Evolutionary conservation across 2,113 vertebrate genomes (phyloP).

Genomic region (Ageneiosus marmoratus): DNA sequence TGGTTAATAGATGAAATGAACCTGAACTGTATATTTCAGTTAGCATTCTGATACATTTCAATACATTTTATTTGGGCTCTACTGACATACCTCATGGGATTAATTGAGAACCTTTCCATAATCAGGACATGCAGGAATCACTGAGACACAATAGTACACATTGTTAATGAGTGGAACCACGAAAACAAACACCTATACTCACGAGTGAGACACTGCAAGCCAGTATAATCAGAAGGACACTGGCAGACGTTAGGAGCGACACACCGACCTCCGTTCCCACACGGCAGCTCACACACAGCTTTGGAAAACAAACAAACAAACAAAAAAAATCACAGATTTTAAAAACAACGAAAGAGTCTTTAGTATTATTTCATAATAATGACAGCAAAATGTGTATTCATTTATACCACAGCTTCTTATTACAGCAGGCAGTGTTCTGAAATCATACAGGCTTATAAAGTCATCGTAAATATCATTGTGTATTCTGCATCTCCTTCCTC

Average conservation of each 20-base stretch:
- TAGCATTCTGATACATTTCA: no score
- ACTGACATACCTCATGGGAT: neutral
- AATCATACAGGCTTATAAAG: neutral
- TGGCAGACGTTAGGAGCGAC: slow-evolving; percentile 74
- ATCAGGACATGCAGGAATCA: neutral
- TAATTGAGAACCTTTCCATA: neutral
- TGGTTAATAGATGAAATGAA: no score
- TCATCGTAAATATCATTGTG: neutral
- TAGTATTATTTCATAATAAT: neutral
- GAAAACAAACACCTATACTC: slow-evolving; percentile 53
- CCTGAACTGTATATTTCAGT: neutral
- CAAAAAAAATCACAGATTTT: neutral
- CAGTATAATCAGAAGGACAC: slow-evolving; percentile 77
- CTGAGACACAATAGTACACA: neutral
- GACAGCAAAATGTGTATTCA: no score
- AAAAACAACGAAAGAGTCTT: neutral
- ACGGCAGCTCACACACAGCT: slow-evolving; percentile 75
- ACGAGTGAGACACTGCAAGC: slow-evolving; percentile 77
- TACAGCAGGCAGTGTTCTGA: neutral
- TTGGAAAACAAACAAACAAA: neutral
- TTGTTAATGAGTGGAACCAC: neutral
- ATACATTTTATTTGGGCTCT: neutral
- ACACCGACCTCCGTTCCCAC: slow-evolving; percentile 76
- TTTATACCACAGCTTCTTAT: no score
- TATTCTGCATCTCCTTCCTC: neutral